These are phyloP conservation scores for Mirounga angustirostris DNA, from an alignment of 2,113 vertebrate genomes.

Conservation along the genomic window DNA sequence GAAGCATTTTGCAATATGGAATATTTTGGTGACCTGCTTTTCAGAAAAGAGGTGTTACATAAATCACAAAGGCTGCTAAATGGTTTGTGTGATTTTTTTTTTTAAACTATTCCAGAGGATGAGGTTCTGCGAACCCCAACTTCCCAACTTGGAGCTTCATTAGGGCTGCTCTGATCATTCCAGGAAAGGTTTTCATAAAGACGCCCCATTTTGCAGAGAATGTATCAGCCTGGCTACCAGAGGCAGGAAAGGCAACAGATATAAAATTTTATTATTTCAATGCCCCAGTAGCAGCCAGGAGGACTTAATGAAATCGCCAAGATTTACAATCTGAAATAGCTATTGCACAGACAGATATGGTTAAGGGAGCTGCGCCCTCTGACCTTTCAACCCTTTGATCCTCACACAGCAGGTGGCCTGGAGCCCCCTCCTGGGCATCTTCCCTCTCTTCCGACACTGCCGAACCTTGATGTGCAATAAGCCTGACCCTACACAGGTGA, in stretches of 20 bases:
- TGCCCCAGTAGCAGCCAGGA: constrained; percentile 89
- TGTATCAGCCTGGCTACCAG: constrained; percentile 87
- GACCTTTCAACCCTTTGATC: constrained; percentile 90
- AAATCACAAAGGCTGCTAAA: constrained; percentile 48
- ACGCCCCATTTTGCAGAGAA: constrained; percentile 79
- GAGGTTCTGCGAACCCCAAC: constrained; percentile 31
- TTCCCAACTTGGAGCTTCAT: constrained; percentile 51
- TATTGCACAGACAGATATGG: constrained; percentile 90
- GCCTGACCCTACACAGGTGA: constrained; percentile 88
- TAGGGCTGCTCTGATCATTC: constrained; percentile 46
- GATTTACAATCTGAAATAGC: constrained; percentile 93
- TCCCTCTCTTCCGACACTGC: constrained; percentile 86
- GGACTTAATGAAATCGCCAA: constrained; percentile 92
- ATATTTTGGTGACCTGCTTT: constrained; percentile 18
- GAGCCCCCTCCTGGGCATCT: constrained; percentile 86
- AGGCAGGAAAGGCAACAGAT: constrained; percentile 89
- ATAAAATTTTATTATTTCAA: constrained; percentile 92
- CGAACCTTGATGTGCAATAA: constrained; percentile 79
- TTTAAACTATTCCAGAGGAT: constrained; percentile 2
- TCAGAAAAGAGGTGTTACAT: constrained; percentile 43
- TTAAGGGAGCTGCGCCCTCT: constrained; percentile 87
- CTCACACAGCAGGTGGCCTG: constrained; percentile 89
- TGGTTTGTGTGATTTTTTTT: not conserved
- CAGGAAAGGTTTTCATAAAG: constrained; percentile 81
- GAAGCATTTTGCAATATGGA: constrained; percentile 1